These are phyloP conservation scores for Brachirus orientalis DNA, from an alignment of 2,113 vertebrate genomes.

Conservation along the genomic window DNA sequence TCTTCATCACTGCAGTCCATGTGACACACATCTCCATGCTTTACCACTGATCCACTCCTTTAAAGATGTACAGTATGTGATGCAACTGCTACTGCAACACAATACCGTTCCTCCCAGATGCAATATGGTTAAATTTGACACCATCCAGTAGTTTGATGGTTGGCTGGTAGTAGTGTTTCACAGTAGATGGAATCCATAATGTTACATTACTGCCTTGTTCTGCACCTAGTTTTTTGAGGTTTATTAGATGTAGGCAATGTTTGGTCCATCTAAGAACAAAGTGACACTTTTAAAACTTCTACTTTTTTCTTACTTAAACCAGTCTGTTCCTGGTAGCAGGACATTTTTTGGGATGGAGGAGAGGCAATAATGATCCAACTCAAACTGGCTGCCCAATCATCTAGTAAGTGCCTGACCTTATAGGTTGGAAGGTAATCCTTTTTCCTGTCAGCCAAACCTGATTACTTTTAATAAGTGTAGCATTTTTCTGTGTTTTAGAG, in stretches of 20 bases:
- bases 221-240: no score
- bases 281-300: no score
- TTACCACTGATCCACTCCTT: neutral
- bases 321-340: no score
- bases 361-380: constrained; percentile 10
- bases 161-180: no score
- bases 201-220: no score
- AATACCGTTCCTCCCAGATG: neutral
- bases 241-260: no score
- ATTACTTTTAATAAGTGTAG: constrained; percentile 29
- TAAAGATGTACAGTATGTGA: neutral
- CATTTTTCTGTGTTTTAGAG: constrained; percentile 1
- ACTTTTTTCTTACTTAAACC: no score
- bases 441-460: constrained; percentile 25
- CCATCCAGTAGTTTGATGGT: no score
- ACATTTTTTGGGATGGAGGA: no score
- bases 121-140: neutral
- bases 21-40: neutral
- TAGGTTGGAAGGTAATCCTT: constrained; percentile 15
- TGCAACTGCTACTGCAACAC: neutral
- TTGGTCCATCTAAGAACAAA: no score
- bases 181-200: no score
- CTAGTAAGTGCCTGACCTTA: constrained; percentile 3
- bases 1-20: neutral
- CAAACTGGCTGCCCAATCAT: constrained; percentile 6